phyloP scores from a whole-genome alignment of 2,113 vertebrate genomes.

The Clarias macrocephalus region DNA sequence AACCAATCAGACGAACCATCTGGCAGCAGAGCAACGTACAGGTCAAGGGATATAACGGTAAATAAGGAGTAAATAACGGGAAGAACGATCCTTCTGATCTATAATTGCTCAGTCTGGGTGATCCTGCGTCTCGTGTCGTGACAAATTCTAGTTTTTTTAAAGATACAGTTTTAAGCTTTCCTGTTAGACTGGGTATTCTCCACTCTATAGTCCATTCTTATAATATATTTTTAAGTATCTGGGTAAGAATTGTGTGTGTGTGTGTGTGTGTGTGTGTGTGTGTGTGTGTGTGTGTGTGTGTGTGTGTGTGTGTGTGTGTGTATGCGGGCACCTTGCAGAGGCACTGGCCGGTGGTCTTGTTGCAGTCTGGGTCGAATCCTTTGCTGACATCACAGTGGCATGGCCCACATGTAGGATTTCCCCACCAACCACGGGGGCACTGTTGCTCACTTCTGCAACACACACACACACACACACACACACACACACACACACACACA shows the following conservation, averaged over 20 bases:
- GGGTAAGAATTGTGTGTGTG: too few species aligned
- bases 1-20: neutral
- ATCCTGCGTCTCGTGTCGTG: neutral
- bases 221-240: too few species aligned
- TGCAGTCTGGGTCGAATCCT: constrained; percentile 92
- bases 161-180: neutral
- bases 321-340: constrained; percentile 87
- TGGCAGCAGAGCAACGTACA: neutral
- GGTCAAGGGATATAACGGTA: neutral
- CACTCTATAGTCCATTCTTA: neutral
- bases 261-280: too few species aligned
- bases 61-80: neutral
- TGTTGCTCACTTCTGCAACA: constrained; percentile 88
- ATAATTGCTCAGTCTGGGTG: neutral
- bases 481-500: neutral
- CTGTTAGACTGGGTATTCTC: neutral
- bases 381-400: constrained; percentile 91
- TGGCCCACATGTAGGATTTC: constrained; percentile 89
- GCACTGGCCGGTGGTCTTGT: constrained; percentile 93
- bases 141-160: neutral
- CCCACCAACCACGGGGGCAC: constrained; percentile 97
- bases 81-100: neutral
- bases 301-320: constrained; percentile 28
- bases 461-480: neutral
- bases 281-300: constrained; percentile 21